phyloP scores from a whole-genome alignment of 2,797 vertebrate species.

The Myotis planiceps region DNA sequence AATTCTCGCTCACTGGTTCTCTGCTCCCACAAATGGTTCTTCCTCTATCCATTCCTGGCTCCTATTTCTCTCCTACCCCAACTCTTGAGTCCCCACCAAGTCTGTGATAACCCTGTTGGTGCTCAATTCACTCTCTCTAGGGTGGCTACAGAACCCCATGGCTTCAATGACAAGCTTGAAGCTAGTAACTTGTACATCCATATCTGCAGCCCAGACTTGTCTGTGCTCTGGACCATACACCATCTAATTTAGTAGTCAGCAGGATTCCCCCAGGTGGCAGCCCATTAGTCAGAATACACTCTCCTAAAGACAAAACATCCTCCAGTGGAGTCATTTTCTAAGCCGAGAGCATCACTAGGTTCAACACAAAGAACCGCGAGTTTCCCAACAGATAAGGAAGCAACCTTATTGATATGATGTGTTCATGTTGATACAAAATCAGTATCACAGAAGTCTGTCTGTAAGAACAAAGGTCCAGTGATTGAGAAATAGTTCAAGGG shows the following conservation, averaged over 20 bases:
- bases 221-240: background rate
- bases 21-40: background rate
- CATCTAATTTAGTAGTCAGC: fast-evolving
- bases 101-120: background rate
- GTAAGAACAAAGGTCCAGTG: background rate
- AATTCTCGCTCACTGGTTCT: background rate
- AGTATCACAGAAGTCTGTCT: background rate
- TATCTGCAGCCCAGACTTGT: background rate
- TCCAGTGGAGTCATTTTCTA: background rate
- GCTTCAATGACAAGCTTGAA: background rate
- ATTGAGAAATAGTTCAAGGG: background rate
- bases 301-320: background rate
- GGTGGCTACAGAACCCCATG: fast-evolving
- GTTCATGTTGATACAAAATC: background rate
- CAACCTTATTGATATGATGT: background rate
- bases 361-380: fast-evolving
- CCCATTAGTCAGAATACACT: background rate
- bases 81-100: background rate
- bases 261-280: fast-evolving
- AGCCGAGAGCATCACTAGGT: background rate
- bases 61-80: background rate
- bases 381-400: background rate
- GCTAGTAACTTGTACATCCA: fast-evolving
- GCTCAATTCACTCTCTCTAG: background rate
- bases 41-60: background rate